Base-by-base conservation (phyloP, 2,888 invertebrate species). In the Xiphydria camelus region DNA sequence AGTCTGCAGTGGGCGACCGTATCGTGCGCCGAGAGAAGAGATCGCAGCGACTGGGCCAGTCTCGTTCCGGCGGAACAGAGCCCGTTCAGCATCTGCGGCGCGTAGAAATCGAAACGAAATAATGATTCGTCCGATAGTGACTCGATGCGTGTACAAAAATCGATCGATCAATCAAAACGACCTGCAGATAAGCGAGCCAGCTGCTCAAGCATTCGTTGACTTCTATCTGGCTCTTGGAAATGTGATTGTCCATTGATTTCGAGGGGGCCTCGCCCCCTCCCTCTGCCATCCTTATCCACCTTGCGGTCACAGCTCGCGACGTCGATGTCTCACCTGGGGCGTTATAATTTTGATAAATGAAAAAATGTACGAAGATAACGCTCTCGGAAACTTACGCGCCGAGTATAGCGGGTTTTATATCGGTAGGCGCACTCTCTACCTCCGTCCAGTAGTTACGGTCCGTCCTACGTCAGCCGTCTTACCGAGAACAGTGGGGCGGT, bases 61-160 rank as follows among this genome's bases (percentile, higher is more conserved):
- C 82, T 80, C 61, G 82, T 80, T 33, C 85, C 85, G 46, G 84
- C 82, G 51, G 81, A 78, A 68, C 85, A 85, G 56, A 85, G 76
- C 57, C 79, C 82, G 61, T 84, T 84, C 49, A 85, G 72, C 70
- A 83, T 82, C 83, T 84, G 53, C 7, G 32, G 31, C 26, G 17
- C 18, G 34, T n/a, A n/a, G n/a, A n/a, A n/a, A n/a, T n/a, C n/a
- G n/a, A n/a, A n/a, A n/a, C n/a, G n/a, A n/a, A n/a, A n/a, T n/a
- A n/a, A n/a, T n/a, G n/a, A n/a, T n/a, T n/a, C n/a, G n/a, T n/a
- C n/a, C n/a, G n/a, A n/a, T n/a, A n/a, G n/a, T n/a, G n/a, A n/a
- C n/a, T n/a, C n/a, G n/a, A n/a, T n/a, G n/a, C n/a, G n/a, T n/a
- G 9, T 19, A 15, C 2, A 22, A 15, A 14, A 21, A 22, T 42